phyloP scores from a whole-genome alignment of 2,888 invertebrate species.

The Euplagia quadripunctaria region DNA sequence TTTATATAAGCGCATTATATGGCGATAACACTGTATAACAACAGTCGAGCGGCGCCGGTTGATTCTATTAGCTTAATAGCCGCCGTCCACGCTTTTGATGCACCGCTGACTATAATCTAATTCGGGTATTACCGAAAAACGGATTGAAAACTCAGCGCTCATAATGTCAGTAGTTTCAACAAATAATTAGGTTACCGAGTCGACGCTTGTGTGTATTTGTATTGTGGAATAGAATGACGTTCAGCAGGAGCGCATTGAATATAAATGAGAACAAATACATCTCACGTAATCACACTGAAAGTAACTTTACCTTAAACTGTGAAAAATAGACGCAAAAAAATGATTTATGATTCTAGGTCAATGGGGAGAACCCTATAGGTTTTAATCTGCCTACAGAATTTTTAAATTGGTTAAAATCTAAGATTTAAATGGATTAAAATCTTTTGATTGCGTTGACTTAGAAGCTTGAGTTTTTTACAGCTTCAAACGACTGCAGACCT shows the following conservation, averaged over 20 bases:
- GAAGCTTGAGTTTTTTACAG: no score
- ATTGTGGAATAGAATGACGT: neutral
- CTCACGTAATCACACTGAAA: neutral
- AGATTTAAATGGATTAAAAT: no score
- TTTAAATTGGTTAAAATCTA: no score
- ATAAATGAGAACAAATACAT: neutral
- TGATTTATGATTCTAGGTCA: no score
- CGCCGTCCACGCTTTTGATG: slow-evolving; percentile 12
- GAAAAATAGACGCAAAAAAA: no score
- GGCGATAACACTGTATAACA: slow-evolving; percentile 2
- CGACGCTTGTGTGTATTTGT: neutral
- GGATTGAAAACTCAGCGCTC: slow-evolving; percentile 1
- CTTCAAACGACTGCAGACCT: no score
- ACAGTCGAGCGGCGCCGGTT: neutral
- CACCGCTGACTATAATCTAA: slow-evolving; percentile 13
- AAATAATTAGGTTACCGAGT: slow-evolving; percentile 5
- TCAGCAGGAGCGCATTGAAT: neutral
- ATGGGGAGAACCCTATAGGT: no score
- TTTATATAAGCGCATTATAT: neutral
- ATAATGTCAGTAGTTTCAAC: slow-evolving; percentile 1
- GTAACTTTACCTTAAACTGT: neutral
- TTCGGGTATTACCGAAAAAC: slow-evolving; percentile 9
- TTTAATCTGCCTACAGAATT: no score
- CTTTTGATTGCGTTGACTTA: no score
- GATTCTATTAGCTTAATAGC: slow-evolving; percentile 19